phyloP scores from a whole-genome alignment of 1,140 invertebrate species.

The Cyrtorhinus lividipennis region DNA sequence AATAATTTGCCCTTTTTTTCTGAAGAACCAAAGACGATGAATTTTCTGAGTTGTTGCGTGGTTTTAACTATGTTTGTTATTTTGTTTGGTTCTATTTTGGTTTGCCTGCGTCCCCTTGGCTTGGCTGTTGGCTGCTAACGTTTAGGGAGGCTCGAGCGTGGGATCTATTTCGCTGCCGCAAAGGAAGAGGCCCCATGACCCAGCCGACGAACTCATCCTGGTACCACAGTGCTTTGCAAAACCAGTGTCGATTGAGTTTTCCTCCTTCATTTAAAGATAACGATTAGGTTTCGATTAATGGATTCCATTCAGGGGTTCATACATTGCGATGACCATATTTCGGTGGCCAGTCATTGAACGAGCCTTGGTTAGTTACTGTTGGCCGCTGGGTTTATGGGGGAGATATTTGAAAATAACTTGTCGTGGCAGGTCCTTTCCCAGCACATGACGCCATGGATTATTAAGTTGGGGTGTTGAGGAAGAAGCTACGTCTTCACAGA shows the following conservation, averaged over 20 bases:
- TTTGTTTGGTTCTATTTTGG: slow-evolving; percentile 31
- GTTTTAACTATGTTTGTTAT: slow-evolving; percentile 24
- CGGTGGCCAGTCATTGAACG: too few relatives aligned
- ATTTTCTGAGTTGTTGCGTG: slow-evolving; percentile 11
- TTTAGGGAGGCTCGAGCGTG: slow-evolving; percentile 15
- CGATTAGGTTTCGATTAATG: too few relatives aligned
- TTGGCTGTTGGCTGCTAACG: slow-evolving; percentile 37
- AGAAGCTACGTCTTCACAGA: too few relatives aligned
- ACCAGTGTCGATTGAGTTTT: slow-evolving; percentile 20
- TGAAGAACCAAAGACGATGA: slow-evolving; percentile 1
- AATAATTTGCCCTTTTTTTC: neutral
- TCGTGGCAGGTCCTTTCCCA: too few relatives aligned
- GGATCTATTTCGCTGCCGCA: slow-evolving; percentile 51
- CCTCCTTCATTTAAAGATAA: slow-evolving; percentile 12
- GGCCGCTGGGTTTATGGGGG: too few relatives aligned
- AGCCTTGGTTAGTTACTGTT: too few relatives aligned
- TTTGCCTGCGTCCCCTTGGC: slow-evolving; percentile 36
- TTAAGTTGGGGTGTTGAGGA: too few relatives aligned
- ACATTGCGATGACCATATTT: too few relatives aligned
- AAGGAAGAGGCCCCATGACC: slow-evolving; percentile 73
- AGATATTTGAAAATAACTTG: too few relatives aligned
- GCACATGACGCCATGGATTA: too few relatives aligned
- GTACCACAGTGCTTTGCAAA: slow-evolving; percentile 56
- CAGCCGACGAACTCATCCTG: slow-evolving; percentile 77
- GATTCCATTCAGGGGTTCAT: too few relatives aligned